Evolutionary conservation across 2,888 invertebrate genomes (phyloP).

Genomic region (Temnothorax rugatulus): DNA sequence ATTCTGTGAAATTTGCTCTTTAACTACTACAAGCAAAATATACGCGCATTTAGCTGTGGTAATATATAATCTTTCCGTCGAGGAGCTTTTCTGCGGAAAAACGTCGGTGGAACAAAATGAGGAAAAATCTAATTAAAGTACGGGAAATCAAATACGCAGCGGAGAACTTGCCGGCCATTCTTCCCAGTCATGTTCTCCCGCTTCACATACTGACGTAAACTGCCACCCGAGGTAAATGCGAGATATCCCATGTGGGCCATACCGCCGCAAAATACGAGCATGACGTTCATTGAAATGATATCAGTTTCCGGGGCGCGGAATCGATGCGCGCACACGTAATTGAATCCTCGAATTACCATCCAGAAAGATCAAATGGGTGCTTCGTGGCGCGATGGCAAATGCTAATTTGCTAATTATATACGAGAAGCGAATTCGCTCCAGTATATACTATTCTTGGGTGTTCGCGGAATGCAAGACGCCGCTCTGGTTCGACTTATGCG

Average conservation of each 20-base stretch:
- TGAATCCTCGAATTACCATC: constrained; percentile 36
- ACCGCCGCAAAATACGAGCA: background rate
- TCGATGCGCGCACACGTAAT: background rate
- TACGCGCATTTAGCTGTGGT: background rate
- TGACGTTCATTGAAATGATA: constrained; percentile 24
- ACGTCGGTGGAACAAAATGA: constrained; percentile 10
- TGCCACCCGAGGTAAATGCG: background rate
- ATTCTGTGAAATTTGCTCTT: constrained; percentile 8
- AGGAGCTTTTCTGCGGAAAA: constrained; percentile 4
- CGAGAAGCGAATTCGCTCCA: constrained; percentile 22
- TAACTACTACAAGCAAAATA: constrained; percentile 14
- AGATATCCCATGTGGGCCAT: background rate
- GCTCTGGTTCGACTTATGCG: constrained; percentile 23
- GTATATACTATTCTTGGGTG: background rate
- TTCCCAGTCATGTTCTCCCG: background rate
- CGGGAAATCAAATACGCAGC: constrained; percentile 44
- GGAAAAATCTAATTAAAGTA: constrained; percentile 48
- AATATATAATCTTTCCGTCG: constrained; percentile 30
- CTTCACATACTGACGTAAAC: background rate
- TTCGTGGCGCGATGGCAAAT: constrained; percentile 19
- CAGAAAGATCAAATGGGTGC: constrained; percentile 39
- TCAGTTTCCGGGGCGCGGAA: constrained; percentile 19
- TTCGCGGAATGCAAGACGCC: constrained; percentile 36
- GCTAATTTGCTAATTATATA: constrained; percentile 52
- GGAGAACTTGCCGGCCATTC: constrained; percentile 21